A percentile compares a stretch with the other conserved stretches of the same genome.
phyloP scores from a whole-genome alignment of 2,113 vertebrate species.

The Mormyrus iriodes region DNA sequence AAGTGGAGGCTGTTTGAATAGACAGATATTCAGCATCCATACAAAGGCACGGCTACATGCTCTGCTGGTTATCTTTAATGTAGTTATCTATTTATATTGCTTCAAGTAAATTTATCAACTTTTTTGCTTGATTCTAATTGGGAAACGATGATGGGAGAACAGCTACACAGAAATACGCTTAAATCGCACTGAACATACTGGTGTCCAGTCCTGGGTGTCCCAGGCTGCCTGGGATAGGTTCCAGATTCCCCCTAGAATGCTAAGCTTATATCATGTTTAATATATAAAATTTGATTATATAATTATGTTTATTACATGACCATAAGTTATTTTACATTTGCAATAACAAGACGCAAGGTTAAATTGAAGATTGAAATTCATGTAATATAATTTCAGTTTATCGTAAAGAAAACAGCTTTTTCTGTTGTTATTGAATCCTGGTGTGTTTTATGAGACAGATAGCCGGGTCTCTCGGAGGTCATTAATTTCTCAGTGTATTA shows the following conservation, averaged over 20 bases:
- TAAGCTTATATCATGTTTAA: background rate
- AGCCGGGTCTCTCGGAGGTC: slow-evolving; percentile 41
- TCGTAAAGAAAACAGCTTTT: slow-evolving; percentile 31
- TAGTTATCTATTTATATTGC: background rate
- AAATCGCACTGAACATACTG: background rate
- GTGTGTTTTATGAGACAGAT: slow-evolving; percentile 48
- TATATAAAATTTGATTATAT: background rate
- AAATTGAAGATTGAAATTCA: slow-evolving; percentile 16
- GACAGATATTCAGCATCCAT: background rate
- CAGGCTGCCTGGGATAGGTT: background rate
- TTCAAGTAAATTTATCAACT: background rate
- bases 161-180: background rate
- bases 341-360: background rate
- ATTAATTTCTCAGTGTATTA: slow-evolving; percentile 56
- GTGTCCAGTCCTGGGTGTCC: background rate
- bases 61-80: background rate
- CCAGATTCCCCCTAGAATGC: background rate
- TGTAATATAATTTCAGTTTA: background rate
- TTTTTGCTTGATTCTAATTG: background rate
- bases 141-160: background rate
- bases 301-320: background rate
- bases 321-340: background rate
- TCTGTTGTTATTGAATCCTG: slow-evolving; percentile 47
- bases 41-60: background rate
- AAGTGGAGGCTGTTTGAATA: background rate